Evolutionary conservation across 2,888 invertebrate genomes (phyloP).

Genomic region (Synergus umbraculus): DNA sequence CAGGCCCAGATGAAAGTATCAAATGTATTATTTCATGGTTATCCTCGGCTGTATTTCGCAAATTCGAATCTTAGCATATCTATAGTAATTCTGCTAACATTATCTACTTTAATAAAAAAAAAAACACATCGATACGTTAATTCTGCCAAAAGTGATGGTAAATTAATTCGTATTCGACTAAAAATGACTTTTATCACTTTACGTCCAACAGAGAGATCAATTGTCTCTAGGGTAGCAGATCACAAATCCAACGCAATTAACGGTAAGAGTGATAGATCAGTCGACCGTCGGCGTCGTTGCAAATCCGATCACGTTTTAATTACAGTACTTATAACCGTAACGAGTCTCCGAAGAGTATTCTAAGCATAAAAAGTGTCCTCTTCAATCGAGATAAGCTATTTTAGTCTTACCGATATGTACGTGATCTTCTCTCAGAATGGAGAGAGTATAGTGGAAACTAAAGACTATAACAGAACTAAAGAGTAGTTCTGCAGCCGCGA

Average conservation of each 20-base stretch:
- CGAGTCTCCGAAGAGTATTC: neutral
- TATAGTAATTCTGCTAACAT: too few species aligned
- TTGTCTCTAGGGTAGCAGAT: neutral
- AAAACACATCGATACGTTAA: neutral
- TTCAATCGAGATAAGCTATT: neutral
- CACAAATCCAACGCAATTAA: neutral
- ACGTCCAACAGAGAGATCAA: too few species aligned
- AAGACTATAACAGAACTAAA: too few species aligned
- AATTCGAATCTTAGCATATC: too few species aligned
- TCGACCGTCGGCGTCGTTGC: neutral
- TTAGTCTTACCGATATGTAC: neutral
- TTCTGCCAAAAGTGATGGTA: neutral
- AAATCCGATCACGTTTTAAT: slow-evolving; percentile 19
- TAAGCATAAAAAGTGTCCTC: neutral
- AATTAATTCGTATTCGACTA: neutral
- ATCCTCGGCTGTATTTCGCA: too few species aligned
- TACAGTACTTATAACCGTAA: slow-evolving; percentile 21
- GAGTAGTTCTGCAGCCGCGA: neutral
- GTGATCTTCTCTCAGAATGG: neutral
- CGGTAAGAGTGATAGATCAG: neutral
- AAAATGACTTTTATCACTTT: too few species aligned
- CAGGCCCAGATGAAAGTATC: too few species aligned
- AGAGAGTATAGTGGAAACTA: neutral
- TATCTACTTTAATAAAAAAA: too few species aligned
- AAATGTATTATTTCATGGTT: too few species aligned